Evolutionary conservation across 1,140 invertebrate genomes (phyloP), one percentile per base, ranked within the genome.

Genomic region (Cotesia glomerata): DNA sequence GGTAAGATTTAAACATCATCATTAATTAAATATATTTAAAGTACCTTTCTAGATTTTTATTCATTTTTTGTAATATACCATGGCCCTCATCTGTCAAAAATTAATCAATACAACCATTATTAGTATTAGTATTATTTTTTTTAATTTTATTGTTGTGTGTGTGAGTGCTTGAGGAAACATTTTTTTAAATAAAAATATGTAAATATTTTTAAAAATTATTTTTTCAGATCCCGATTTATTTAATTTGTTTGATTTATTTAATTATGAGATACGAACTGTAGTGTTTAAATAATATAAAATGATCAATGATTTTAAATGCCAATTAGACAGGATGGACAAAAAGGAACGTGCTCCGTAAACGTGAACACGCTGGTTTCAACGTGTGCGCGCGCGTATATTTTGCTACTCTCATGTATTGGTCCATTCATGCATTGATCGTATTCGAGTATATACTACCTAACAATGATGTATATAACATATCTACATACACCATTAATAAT

Each of bases 401-500:
- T 70, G 63, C 26, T 61, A 11, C 35, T 70, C 39, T 65, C 67
- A 34, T 59, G 54, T 74, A 71, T 71, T 67, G 69, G 34, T 76
- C 78, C 85, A 87, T 87, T 87, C 85, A 85, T 85, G 74, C 84
- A 87, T 87, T 82, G 85, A 86, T 87, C 85, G 85, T 80, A 70
- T 73, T 67, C 69, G 74, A 74, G 73, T 77, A 75, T 76, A 59
- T 45, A 45, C 39, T 45, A 45, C 39, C 11, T 11, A 9, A 45
- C 39, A 11, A 45, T 45, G 11, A 11, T 45, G 65, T 68, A 73
- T 11, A 70, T 67, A 65, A 7, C 13, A 45, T 34, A 34, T 13
- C 26, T 26, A 18, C 8, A 62, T 16, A 34, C 0, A 18, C 14
- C 9, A 62, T 13, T 62, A 18, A 16, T 34, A 34, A 9, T 18